phyloP scores from a whole-genome alignment of 2,797 vertebrate species.

The Podargus strigoides region DNA sequence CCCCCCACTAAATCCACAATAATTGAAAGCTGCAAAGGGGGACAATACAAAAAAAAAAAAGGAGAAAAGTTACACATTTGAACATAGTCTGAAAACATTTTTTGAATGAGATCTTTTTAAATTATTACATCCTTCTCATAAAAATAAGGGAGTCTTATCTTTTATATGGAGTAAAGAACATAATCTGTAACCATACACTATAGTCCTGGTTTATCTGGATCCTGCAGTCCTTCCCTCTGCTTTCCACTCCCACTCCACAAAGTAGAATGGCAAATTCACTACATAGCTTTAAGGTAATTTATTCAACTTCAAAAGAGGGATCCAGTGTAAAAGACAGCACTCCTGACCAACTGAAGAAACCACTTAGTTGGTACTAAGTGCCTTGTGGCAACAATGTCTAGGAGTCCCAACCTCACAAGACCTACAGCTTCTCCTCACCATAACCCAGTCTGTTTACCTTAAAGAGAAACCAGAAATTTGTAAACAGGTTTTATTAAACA shows the following conservation, averaged over 20 bases:
- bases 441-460: neutral
- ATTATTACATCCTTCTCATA: neutral
- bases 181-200: neutral
- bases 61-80: neutral
- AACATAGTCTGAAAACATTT: neutral
- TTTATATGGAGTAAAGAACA: neutral
- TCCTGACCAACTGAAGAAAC: neutral
- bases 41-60: neutral
- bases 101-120: neutral
- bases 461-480: neutral
- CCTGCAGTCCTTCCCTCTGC: neutral
- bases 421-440: neutral
- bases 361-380: neutral
- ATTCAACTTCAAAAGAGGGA: neutral
- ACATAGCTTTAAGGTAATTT: neutral
- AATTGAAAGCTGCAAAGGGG: neutral
- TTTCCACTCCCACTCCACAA: neutral
- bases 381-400: neutral
- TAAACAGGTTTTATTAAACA: no score
- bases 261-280: neutral
- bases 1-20: neutral
- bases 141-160: neutral
- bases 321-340: neutral
- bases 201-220: neutral
- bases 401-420: neutral